Evolutionary conservation across 1,140 invertebrate genomes (phyloP), one percentile per base, ranked within the genome.

Genomic region (Atta texana): DNA sequence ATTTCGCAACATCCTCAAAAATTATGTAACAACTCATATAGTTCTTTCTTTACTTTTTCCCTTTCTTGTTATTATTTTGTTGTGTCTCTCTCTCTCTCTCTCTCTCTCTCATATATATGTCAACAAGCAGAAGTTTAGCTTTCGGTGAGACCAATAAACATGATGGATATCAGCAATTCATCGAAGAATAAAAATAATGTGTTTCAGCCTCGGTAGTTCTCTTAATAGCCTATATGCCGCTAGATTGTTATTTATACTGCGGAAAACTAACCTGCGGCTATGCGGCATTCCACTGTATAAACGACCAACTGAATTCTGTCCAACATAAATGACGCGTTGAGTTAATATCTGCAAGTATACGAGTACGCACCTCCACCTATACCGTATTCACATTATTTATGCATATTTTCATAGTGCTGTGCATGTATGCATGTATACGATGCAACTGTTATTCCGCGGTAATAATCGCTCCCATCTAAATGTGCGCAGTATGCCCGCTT

Each of bases 181-280:
- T 75, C 57, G 57, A 59, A 44, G 14, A 59, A 61, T 18, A 34
- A 84, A 84, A 84, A 61, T 34, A 14, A n/a, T 39, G 28, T 55
- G 39, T 49, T 72, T 49, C 18, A 49, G 4, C 12, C 24, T 49
- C 68, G 12, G 18, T 31, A n/a, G 34, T 28, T 81, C 63, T 71
- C 78, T 71, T 80, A 80, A 80, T 53, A 53, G n/a, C 21, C 4
- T n/a, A 39, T 74, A 12, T 39, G 12, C 55, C 24, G 24, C 8
- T 24, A 61, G 55, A 84, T 84, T 75, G 72, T 84, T 84, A 84
- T 75, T 84, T 84, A 84, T 84, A 75, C 57, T 14, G 55, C 55
- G 28, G 34, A 74, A 31, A 82, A 74, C 28, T 75, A 84, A 61
- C 69, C 69, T 28, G 69, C 24, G 80, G 69, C 57, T 84, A 84